Conservation (phyloP, 1,140 invertebrate species). For the Zophobas atratus region DNA sequence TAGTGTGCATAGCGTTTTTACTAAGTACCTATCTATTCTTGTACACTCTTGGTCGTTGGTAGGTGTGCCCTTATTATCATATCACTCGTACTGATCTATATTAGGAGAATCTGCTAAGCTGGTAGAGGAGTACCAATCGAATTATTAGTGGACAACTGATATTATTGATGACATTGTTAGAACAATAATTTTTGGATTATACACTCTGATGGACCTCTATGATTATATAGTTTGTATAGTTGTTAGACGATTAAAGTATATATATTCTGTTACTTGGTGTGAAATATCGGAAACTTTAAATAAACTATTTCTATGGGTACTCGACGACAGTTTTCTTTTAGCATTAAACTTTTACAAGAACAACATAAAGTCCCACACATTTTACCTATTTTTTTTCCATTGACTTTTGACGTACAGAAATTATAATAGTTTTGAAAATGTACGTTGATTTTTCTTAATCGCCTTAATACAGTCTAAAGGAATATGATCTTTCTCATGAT, state of each 20-base stretch:
- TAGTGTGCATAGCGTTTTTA: constrained; percentile 25
- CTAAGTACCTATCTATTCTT: background rate
- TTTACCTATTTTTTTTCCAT: too few relatives aligned
- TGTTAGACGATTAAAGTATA: constrained; percentile 13
- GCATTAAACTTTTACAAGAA: too few relatives aligned
- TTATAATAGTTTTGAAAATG: too few relatives aligned
- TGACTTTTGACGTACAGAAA: too few relatives aligned
- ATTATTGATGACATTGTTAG: constrained; percentile 35
- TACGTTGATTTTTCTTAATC: too few relatives aligned
- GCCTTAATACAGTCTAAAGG: too few relatives aligned
- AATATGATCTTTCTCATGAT: too few relatives aligned
- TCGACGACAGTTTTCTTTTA: constrained; percentile 1
- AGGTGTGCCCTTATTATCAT: constrained; percentile 15
- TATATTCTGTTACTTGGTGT: constrained; percentile 36
- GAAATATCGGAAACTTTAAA: constrained; percentile 12
- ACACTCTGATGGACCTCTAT: constrained; percentile 16
- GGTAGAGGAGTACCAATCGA: constrained; percentile 1
- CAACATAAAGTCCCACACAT: too few relatives aligned
- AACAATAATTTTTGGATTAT: constrained; percentile 36
- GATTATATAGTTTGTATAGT: constrained; percentile 24
- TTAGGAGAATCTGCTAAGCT: background rate
- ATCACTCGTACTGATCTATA: constrained; percentile 21
- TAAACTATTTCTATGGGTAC: constrained; percentile 30
- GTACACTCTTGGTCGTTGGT: constrained; percentile 14
- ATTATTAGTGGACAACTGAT: constrained; percentile 4